Evolutionary conservation across 2,113 vertebrate species (phyloP).

Genomic region (Aptenodytes patagonicus): DNA sequence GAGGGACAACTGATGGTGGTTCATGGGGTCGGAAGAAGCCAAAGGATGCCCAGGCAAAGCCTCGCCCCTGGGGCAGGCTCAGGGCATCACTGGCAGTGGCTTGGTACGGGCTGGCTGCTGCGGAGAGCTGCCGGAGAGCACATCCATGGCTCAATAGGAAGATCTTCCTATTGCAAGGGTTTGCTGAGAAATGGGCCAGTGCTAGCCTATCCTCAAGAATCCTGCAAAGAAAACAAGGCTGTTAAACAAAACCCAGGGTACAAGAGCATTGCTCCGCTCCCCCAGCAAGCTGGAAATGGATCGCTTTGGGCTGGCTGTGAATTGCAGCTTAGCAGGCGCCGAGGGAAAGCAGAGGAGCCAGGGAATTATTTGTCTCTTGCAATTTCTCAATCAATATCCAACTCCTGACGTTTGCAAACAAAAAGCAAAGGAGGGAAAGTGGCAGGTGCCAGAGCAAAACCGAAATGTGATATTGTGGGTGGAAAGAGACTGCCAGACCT

Average conservation of each 20-base stretch:
- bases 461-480: conserved; percentile 43
- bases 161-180: not conserved
- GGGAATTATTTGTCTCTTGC: conserved; percentile 42
- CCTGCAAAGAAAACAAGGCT: not conserved
- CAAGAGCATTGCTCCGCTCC: not conserved
- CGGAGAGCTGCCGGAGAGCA: not conserved
- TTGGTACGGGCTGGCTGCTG: not conserved
- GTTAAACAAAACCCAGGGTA: not conserved
- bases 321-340: conserved; percentile 1
- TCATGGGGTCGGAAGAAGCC: not conserved
- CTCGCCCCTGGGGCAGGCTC: not conserved
- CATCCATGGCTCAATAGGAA: accelerated
- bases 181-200: not conserved
- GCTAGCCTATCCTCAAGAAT: not conserved
- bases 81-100: accelerated
- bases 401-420: conserved; percentile 42
- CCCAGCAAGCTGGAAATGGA: not conserved
- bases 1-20: not conserved
- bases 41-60: not conserved
- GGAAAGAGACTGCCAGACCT: conserved; percentile 47
- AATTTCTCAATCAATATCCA: conserved; percentile 41
- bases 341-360: not conserved
- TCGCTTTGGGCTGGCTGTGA: conserved; percentile 1
- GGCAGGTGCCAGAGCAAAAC: conserved; percentile 44
- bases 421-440: conserved; percentile 25